Conservation (phyloP, 2,797 vertebrate species). For the Rousettus madagascariensis region DNA sequence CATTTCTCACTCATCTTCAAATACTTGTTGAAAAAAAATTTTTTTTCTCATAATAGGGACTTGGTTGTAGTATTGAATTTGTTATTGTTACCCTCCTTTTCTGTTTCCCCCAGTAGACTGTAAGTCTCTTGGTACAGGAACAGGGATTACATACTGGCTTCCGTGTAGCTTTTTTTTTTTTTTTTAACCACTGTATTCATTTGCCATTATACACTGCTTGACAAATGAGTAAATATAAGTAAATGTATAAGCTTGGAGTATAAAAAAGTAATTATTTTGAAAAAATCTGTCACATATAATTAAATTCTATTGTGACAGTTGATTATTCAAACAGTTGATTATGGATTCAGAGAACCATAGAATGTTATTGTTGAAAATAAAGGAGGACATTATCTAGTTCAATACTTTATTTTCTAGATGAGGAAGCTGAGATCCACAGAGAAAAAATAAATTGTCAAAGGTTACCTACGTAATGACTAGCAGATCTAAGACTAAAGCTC, state of each 20-base stretch:
- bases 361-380: not conserved
- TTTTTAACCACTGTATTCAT: not conserved
- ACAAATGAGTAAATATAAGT: not conserved
- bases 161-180: not conserved
- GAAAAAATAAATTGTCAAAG: not conserved
- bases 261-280: conserved; percentile 31
- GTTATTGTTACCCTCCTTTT: not conserved
- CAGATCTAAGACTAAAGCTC: not conserved
- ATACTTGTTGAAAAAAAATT: no score
- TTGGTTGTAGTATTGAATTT: not conserved
- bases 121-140: not conserved
- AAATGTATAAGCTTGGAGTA: not conserved
- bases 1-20: not conserved
- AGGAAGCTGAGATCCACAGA: not conserved
- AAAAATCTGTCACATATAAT: not conserved
- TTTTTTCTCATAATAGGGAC: no score
- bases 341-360: not conserved
- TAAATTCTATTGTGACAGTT: conserved; percentile 11
- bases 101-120: not conserved
- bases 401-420: not conserved
- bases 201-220: not conserved
- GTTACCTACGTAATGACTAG: not conserved
- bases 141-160: not conserved
- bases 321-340: not conserved
- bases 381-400: not conserved